Evolutionary conservation across 2,113 vertebrate genomes (phyloP).

Genomic region (Scophthalmus maximus): DNA sequence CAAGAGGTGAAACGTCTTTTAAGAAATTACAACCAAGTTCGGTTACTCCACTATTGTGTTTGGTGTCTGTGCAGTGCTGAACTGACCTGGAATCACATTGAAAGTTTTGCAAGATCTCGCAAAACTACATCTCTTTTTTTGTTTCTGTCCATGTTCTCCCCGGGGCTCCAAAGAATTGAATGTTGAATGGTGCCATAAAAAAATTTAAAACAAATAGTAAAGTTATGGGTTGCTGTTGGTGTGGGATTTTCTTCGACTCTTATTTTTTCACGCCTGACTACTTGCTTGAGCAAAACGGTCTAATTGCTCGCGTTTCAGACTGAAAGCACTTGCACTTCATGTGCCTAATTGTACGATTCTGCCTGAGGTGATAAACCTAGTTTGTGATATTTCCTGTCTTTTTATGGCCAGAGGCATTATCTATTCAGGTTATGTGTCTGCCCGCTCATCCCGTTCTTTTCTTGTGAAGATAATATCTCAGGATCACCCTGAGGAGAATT

Average conservation of each 20-base stretch:
- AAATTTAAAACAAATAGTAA: too few relatives aligned
- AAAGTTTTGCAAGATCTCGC: too few relatives aligned
- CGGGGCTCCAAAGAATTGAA: too few relatives aligned
- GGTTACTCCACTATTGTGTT: too few relatives aligned
- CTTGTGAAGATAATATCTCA: not conserved
- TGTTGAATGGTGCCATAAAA: too few relatives aligned
- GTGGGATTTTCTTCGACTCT: not conserved
- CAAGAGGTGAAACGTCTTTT: too few relatives aligned
- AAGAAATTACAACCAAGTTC: too few relatives aligned
- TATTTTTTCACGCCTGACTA: not conserved
- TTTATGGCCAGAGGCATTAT: conserved; percentile 1
- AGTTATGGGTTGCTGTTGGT: not conserved
- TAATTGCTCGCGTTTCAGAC: not conserved
- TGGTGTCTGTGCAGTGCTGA: too few relatives aligned
- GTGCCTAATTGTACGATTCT: not conserved
- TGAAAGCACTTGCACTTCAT: not conserved
- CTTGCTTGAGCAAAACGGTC: not conserved
- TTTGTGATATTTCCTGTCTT: not conserved
- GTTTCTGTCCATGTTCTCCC: too few relatives aligned
- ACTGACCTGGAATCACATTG: too few relatives aligned
- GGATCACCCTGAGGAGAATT: too few relatives aligned
- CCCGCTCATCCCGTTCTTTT: not conserved
- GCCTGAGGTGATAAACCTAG: not conserved
- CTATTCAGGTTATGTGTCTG: not conserved
- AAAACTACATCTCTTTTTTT: too few relatives aligned